phyloP scores from a whole-genome alignment of 2,113 vertebrate genomes.

The Tragulus kanchil region DNA sequence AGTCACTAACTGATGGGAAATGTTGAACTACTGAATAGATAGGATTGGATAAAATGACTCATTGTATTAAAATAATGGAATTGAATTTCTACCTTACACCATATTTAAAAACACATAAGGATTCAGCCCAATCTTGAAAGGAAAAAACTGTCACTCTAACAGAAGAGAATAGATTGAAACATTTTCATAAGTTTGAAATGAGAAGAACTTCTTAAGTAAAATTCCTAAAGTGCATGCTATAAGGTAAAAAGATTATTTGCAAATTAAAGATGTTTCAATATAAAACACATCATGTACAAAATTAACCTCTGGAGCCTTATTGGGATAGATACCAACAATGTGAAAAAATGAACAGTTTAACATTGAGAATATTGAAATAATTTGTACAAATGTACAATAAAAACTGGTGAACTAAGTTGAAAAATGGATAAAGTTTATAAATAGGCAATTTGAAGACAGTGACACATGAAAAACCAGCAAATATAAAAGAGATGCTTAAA shows the following conservation, averaged over 20 bases:
- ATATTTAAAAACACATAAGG: neutral
- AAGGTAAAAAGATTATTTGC: neutral
- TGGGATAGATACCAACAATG: neutral
- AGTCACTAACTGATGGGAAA: neutral
- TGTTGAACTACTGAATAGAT: neutral
- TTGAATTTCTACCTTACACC: neutral
- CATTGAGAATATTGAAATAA: neutral
- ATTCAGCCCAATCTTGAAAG: neutral
- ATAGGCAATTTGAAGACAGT: neutral
- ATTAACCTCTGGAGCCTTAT: neutral
- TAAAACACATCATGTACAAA: neutral
- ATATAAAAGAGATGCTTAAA: neutral
- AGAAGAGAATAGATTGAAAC: neutral
- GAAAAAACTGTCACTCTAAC: neutral
- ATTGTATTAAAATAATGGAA: neutral
- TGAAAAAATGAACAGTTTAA: neutral
- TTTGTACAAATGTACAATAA: neutral
- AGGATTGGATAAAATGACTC: neutral
- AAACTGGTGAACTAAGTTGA: neutral
- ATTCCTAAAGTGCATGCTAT: neutral
- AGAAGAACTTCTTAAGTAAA: neutral
- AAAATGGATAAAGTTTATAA: neutral
- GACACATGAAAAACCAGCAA: neutral
- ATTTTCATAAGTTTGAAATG: neutral
- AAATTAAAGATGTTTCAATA: neutral